Evolutionary conservation across 1,140 invertebrate genomes (phyloP).

Genomic region (Drusus annulatus): DNA sequence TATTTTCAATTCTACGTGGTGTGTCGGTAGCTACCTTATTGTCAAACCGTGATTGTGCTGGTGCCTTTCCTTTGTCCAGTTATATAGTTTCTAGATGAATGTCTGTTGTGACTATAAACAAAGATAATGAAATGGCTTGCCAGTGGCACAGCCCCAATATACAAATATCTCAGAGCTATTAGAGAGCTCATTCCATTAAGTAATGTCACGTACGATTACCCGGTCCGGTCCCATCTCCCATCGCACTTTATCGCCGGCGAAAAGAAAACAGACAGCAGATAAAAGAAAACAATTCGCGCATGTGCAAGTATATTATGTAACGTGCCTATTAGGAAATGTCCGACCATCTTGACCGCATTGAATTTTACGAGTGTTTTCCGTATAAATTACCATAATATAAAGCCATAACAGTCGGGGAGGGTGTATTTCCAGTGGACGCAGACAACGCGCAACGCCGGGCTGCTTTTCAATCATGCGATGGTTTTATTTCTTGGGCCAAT

Average conservation of each 20-base stretch:
- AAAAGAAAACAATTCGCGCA: conserved; percentile 53
- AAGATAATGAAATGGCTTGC: too few species aligned
- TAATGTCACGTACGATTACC: conserved; percentile 54
- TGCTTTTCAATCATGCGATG: conserved; percentile 53
- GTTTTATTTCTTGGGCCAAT: conserved; percentile 23
- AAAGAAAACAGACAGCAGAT: conserved; percentile 46
- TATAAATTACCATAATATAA: conserved; percentile 58
- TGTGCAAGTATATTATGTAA: conserved; percentile 22
- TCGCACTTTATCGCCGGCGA: conserved; percentile 44
- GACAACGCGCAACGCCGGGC: conserved; percentile 33
- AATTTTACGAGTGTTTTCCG: conserved; percentile 59
- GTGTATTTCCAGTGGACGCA: conserved; percentile 46
- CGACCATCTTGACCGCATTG: conserved; percentile 59
- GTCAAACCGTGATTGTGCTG: too few species aligned
- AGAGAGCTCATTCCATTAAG: conserved; percentile 56
- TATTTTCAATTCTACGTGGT: too few species aligned
- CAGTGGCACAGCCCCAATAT: not conserved
- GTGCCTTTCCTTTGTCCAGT: too few species aligned
- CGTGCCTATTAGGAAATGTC: conserved; percentile 48
- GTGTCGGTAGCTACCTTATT: too few species aligned
- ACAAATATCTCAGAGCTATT: conserved; percentile 3
- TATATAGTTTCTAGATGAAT: too few species aligned
- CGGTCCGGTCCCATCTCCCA: conserved; percentile 22
- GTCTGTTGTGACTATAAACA: too few species aligned
- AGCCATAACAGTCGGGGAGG: conserved; percentile 48